A percentile compares a stretch with the other conserved stretches of the same genome.
Conservation (phyloP, 1,140 invertebrate genomes). For the Rhizoglyphus robini region DNA sequence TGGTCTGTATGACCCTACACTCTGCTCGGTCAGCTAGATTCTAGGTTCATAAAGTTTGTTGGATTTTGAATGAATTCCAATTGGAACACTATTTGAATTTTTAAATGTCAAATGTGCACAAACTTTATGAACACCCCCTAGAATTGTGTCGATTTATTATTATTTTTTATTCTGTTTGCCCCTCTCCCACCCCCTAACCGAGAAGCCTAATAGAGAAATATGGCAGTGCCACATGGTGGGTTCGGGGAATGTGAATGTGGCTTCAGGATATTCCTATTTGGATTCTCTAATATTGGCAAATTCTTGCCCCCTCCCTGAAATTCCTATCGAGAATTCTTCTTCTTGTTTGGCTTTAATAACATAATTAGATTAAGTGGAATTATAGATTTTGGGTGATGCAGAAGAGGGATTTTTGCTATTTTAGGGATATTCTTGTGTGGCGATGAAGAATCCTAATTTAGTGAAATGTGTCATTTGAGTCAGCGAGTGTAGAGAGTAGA, state of each 20-base stretch:
- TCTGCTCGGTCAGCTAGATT: too few relatives aligned
- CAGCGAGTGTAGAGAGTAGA: too few relatives aligned
- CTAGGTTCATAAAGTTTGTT: too few relatives aligned
- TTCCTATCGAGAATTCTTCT: background rate
- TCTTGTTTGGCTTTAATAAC: background rate
- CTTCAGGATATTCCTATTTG: background rate
- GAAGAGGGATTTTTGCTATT: too few relatives aligned
- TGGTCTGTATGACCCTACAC: too few relatives aligned
- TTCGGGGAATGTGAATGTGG: background rate
- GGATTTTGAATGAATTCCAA: too few relatives aligned
- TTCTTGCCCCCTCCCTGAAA: too few relatives aligned
- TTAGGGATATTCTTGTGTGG: too few relatives aligned
- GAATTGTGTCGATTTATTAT: background rate
- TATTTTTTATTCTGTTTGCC: background rate
- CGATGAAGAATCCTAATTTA: too few relatives aligned
- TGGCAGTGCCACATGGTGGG: slow-evolving; percentile 7
- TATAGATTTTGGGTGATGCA: background rate
- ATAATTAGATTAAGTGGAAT: slow-evolving; percentile 11
- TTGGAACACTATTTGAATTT: too few relatives aligned
- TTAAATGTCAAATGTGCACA: too few relatives aligned
- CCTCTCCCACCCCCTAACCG: background rate
- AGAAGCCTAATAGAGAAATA: background rate
- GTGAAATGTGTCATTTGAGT: too few relatives aligned
- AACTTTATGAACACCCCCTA: background rate
- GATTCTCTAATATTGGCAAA: background rate